Percentiles rank a stretch among this genome's conserved stretches.
Evolutionary conservation across 2,888 invertebrate species (phyloP).

Genomic region (Machimus atricapillus): DNA sequence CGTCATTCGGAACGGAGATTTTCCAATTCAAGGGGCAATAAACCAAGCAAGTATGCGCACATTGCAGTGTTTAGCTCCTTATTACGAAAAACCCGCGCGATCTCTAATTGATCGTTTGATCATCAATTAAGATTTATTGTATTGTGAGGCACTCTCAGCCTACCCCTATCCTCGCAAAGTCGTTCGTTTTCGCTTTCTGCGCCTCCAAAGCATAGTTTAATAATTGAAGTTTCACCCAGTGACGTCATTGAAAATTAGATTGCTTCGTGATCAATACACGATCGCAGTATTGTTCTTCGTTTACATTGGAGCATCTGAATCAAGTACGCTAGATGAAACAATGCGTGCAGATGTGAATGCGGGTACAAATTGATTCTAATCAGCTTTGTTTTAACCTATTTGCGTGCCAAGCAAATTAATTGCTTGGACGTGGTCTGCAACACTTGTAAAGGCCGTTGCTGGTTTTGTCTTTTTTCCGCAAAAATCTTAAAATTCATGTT

Average conservation of each 20-base stretch:
- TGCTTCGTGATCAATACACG: constrained; percentile 15
- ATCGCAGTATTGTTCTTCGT: not conserved
- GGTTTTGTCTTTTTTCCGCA: not conserved
- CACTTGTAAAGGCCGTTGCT: not conserved
- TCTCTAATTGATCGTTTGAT: constrained; percentile 21
- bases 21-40: not conserved
- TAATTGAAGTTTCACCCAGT: not conserved
- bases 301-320: not conserved
- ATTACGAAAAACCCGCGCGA: not conserved
- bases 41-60: not conserved
- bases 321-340: not conserved
- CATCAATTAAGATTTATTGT: constrained; percentile 27
- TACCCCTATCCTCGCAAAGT: not conserved
- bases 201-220: not conserved
- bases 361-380: constrained; percentile 16
- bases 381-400: not conserved
- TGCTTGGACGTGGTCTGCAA: not conserved
- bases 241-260: not conserved
- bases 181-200: not conserved
- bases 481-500: not conserved
- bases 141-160: not conserved
- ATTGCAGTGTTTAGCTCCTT: not conserved
- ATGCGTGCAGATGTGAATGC: constrained; percentile 8
- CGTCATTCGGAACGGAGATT: not conserved
- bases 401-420: not conserved